Evolutionary conservation across 2,113 vertebrate genomes (phyloP).

Genomic region (Marcusenius ussheri): DNA sequence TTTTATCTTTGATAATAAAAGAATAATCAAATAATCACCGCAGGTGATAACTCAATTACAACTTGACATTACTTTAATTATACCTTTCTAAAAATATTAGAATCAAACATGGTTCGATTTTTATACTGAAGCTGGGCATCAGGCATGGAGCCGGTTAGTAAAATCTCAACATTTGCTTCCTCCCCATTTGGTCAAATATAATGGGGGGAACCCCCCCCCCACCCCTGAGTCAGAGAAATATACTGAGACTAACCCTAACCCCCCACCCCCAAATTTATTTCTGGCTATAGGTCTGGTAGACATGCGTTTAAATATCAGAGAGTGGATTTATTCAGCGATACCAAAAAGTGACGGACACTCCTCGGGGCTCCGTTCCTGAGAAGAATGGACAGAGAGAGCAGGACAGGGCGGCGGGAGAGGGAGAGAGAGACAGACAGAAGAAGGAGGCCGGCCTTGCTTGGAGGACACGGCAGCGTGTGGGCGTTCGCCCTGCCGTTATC

Average conservation of each 20-base stretch:
- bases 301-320: neutral
- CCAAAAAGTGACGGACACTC: neutral
- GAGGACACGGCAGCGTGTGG: neutral
- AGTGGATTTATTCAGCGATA: neutral
- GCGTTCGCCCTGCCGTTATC: conserved; percentile 37
- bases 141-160: neutral
- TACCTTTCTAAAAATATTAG: neutral
- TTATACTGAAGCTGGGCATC: neutral
- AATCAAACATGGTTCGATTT: neutral
- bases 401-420: neutral
- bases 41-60: neutral
- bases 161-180: neutral
- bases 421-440: neutral
- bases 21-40: neutral
- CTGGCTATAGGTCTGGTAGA: neutral
- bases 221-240: no score
- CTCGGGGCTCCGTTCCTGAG: neutral
- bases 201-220: neutral
- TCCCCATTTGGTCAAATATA: neutral
- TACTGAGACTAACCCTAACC: neutral
- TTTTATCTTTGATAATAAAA: neutral
- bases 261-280: neutral
- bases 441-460: neutral
- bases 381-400: neutral
- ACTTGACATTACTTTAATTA: neutral